Evolutionary conservation across 2,113 vertebrate genomes (phyloP), one percentile per base, ranked within the genome.

Genomic region (Rhodinocichla rosea): DNA sequence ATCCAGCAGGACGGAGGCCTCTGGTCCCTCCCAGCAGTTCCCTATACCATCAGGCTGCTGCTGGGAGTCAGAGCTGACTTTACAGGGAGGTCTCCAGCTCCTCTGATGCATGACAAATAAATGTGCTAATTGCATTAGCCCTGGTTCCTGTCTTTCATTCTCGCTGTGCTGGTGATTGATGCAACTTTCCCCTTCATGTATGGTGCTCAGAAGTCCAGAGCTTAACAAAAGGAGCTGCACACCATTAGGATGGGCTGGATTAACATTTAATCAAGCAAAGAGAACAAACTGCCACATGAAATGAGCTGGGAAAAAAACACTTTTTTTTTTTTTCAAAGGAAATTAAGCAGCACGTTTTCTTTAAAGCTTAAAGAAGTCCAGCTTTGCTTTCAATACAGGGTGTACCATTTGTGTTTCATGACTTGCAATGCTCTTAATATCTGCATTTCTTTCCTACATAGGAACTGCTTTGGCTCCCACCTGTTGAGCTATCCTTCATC

Each of bases 391-490:
- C 64, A 56, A 26, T 26, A 28, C 11, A 28, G 68, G 24, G 73
- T 45, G 15, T 11, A 49, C 53, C 35, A 8, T 62, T 49, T 68
- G 56, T 50, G 64, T 59, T 96, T 83, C 44, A 15, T 10, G 40
- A 91, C 75, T 89, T 80, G 64, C 56, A 37, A 42, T 22, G 94
- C 89, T 97, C 94, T 94, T 90, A 96, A 87, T 96, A 97, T 93
- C 97, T 94, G 91, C 37, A 70, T 75, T 83, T 90, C 90, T 74
- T 92, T 95, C 94, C 90, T 84, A 71, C 60, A 45, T 17, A 63
- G 35, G 77, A 62, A 68, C 75, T 28, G 44, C 92, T 89, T 80
- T 70, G 84, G 40, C 40, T 47, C 82, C 80, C 85, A 93, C 88
- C 77, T 87, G 90, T 87, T 82, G 76, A 94, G 87, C 52, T 45